Base-by-base conservation (phyloP, 2,888 invertebrate species). In the Myathropa florea region DNA sequence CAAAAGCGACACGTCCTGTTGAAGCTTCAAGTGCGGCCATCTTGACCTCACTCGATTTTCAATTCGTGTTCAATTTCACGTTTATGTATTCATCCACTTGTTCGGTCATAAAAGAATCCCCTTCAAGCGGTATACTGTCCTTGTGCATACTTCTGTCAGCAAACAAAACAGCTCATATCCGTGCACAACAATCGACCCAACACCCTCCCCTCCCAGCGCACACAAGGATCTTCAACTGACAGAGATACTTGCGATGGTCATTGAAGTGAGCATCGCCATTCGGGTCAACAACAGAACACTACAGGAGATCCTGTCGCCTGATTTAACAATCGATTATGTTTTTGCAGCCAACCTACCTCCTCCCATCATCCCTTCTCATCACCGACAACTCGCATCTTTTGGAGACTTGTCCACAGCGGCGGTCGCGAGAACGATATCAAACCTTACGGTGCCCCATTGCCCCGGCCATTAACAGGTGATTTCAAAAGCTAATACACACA, bases 321-420 rank as follows among this genome's bases (percentile, higher is more conserved):
- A 84, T 80, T 84, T 84, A 70, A 65, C 75, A 73, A 80, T 84
- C 70, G 83, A 84, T 84, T 83, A 79, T 75, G 70, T 80, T 68
- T 83, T 79, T 78, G 57, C 57, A 61, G 6, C 63, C 14, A 33
- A 46, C 28, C 64, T 23, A 23, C 30, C 21, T n/a, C 18, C 2
- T 1, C 0, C 71, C 24, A 70, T 30, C 53, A 14, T n/a, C 1
- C 28, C n/a, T 10, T 4, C 33, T 33, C 33, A 14, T n/a, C 14
- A 28, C 28, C 28, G 6, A 28, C 39, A 3, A 1, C 6, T 7
- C 46, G 46, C 2, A 0, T n/a, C 18, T n/a, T 46, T 14, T 6
- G 46, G 14, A n/a, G 39, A 6, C 39, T 39, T 39, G 39, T 14
- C 46, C 46, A 46, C 18, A 46, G 46, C 59, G 30, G 61, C 14